Evolutionary conservation across 1,140 invertebrate species (phyloP).

Genomic region (Panulirus ornatus): DNA sequence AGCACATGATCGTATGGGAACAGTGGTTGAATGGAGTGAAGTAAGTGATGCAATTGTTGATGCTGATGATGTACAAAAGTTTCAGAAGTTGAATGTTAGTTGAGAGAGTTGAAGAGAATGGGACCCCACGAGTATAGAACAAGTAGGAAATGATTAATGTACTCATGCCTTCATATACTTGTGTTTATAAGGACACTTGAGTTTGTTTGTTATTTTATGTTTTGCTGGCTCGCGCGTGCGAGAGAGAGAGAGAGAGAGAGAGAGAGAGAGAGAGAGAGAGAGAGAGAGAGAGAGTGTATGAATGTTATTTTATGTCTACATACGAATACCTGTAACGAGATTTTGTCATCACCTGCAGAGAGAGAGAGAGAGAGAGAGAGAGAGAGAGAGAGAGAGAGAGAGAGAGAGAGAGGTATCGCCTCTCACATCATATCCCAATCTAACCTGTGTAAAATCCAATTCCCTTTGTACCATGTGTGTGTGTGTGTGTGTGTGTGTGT

Average conservation of each 20-base stretch:
- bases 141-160: too few relatives aligned
- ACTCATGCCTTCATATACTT: too few relatives aligned
- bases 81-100: too few relatives aligned
- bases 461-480: neutral
- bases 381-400: neutral
- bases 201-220: too few relatives aligned
- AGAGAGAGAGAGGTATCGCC: neutral
- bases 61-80: too few relatives aligned
- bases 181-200: too few relatives aligned
- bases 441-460: neutral
- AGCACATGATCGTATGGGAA: too few relatives aligned
- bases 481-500: constrained; percentile 26
- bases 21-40: too few relatives aligned
- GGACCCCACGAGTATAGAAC: too few relatives aligned
- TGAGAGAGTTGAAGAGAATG: too few relatives aligned
- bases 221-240: too few relatives aligned
- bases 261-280: neutral
- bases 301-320: neutral
- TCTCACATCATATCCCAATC: neutral
- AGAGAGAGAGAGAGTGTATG: neutral
- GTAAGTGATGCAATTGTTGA: too few relatives aligned
- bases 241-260: neutral
- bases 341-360: neutral
- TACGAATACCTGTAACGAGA: neutral
- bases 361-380: constrained; percentile 26